Conservation (phyloP, 2,797 vertebrate genomes). For the Helarctos malayanus region DNA sequence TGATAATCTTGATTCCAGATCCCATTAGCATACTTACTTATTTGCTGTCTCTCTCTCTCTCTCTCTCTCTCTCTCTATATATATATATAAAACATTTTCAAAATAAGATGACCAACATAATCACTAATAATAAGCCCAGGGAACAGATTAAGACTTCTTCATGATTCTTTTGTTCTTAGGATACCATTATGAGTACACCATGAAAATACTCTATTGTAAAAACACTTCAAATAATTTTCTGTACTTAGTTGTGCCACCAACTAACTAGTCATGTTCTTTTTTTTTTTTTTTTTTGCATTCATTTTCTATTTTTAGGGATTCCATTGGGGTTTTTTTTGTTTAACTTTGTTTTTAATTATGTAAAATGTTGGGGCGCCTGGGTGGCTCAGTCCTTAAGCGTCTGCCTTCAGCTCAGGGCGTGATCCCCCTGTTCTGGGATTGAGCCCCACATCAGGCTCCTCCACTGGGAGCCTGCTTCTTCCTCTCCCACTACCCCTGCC, state of each 20-base stretch:
- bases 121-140: background rate
- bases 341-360: conserved; percentile 21
- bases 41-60: background rate
- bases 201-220: background rate
- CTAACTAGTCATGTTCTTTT: background rate
- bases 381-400: no score
- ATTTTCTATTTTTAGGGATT: conserved; percentile 4
- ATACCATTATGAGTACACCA: background rate
- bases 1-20: background rate
- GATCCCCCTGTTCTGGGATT: no score
- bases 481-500: no score
- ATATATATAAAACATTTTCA: background rate
- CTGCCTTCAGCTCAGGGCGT: no score
- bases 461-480: no score
- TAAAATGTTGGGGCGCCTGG: background rate
- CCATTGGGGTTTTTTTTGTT: background rate
- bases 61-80: background rate
- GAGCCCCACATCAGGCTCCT: no score
- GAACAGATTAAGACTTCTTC: background rate
- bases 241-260: background rate
- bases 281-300: background rate
- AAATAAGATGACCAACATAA: background rate
- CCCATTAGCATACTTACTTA: background rate
- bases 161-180: background rate
- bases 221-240: background rate